These are phyloP conservation scores for Rhagoletis pomonella DNA, from an alignment of 1,140 invertebrate genomes.

Conservation along the genomic window DNA sequence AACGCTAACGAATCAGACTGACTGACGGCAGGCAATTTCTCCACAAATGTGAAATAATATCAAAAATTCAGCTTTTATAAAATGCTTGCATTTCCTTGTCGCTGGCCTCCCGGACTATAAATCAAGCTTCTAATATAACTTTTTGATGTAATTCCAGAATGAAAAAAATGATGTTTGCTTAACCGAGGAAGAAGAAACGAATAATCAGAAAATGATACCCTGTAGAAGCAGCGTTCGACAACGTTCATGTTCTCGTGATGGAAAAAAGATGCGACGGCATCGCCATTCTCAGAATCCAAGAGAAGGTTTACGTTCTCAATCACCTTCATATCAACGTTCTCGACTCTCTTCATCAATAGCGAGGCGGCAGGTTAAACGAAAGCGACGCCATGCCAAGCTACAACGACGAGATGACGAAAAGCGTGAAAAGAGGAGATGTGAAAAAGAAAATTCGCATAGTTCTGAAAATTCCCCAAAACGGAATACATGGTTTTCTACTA, in stretches of 20 bases:
- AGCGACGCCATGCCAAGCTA: conserved; percentile 65
- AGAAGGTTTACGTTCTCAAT: conserved; percentile 59
- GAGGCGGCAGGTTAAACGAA: conserved; percentile 65
- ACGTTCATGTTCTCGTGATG: conserved; percentile 31
- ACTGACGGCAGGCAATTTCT: no score
- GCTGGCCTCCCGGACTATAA: no score
- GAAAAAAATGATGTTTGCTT: no score
- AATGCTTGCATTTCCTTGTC: no score
- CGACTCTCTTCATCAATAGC: conserved; percentile 65
- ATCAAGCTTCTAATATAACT: no score
- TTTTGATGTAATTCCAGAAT: no score
- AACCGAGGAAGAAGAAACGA: no score
- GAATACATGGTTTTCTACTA: conserved; percentile 12
- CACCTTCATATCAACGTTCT: conserved; percentile 59
- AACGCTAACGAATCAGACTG: no score
- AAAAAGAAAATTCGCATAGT: no score
- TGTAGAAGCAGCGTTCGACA: neutral
- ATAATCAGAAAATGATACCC: no score
- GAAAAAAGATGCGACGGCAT: conserved; percentile 19
- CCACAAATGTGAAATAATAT: no score
- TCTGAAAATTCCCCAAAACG: conserved; percentile 38
- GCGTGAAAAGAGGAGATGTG: conserved; percentile 59
- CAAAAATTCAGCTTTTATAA: no score
- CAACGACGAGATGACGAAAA: conserved; percentile 63
- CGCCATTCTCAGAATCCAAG: conserved; percentile 35